Base-by-base conservation (phyloP, 37 sponge, comb jelly and placozoan genomes). In the Agelas oroides region DNA sequence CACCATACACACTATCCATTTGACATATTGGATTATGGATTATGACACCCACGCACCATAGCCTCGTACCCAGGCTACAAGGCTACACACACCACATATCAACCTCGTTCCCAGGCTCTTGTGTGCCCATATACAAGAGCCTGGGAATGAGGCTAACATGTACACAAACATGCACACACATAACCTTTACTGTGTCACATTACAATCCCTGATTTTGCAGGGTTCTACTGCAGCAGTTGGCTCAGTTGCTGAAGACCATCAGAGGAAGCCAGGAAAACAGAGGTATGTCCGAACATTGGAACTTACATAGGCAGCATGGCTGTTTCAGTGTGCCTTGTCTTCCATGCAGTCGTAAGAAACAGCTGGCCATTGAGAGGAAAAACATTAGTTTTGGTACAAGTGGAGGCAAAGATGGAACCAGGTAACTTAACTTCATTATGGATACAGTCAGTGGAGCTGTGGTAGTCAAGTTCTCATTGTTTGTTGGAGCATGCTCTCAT, bases 351-450 rank as follows among this genome's bases (percentile, higher is more conserved):
- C 67, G 77, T 46, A 79, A 53, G 75, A 83, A 83, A 38, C 34
- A 52, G n/a, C n/a, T 27, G 25, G 60, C 39, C 12, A 13, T 69
- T 34, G 91, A 91, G 53, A 80, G 91, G 23, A 85, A 75, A 73
- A 31, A 81, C 65, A 65, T 86, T 61, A 85, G 35, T 28, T 93
- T 76, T 76, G 93, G 93, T 8, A 74, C 46, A 32, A 86, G 77
- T 27, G 93, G 93, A 24, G 93, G 89, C 6, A 79, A 89, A 41
- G 93, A 93, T 80, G 80, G 75, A 23, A 46, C 77, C 19, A 57
- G 73, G 90, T 90, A 24, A 57, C 81, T 78, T 30, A 46, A 8
- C 46, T 8, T 46, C 46, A 8, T 46, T 46, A n/a, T n/a, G n/a
- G n/a, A n/a, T n/a, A n/a, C n/a, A n/a, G n/a, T n/a, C n/a, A n/a